phyloP scores from a whole-genome alignment of 2,113 vertebrate genomes.

The Colossoma macropomum region DNA sequence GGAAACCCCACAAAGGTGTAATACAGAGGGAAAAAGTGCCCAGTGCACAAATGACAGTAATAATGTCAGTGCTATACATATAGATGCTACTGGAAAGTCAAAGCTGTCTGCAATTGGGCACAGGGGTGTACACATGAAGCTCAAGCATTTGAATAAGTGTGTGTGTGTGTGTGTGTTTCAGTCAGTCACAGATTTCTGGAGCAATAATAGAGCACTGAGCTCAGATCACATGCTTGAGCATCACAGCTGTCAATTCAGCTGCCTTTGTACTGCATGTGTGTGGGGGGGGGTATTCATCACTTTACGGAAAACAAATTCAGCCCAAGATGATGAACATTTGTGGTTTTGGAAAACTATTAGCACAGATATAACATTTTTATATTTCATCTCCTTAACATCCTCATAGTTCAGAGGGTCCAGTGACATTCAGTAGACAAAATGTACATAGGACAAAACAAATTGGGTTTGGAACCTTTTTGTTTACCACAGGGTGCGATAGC shows the following conservation, averaged over 20 bases:
- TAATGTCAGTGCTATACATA: not conserved
- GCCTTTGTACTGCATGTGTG: constrained; percentile 31
- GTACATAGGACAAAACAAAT: too few species aligned
- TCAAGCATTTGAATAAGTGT: not conserved
- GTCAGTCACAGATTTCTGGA: constrained; percentile 39
- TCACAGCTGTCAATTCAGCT: constrained; percentile 61
- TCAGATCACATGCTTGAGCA: constrained; percentile 51
- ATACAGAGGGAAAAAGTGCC: too few species aligned
- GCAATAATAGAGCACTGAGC: constrained; percentile 61
- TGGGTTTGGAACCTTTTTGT: too few species aligned
- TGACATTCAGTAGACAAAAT: too few species aligned
- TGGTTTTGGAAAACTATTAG: too few species aligned
- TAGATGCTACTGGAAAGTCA: too few species aligned
- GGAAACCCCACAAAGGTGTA: too few species aligned
- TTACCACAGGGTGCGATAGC: too few species aligned
- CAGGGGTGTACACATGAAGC: not conserved
- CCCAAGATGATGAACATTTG: too few species aligned
- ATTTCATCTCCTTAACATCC: too few species aligned
- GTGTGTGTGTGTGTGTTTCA: constrained; percentile 2
- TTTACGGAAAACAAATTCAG: not conserved
- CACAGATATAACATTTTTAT: too few species aligned
- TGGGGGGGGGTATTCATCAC: constrained; percentile 20
- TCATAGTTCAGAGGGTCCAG: too few species aligned
- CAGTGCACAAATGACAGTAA: not conserved
- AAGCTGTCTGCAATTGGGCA: not conserved